These are phyloP conservation scores for Etheostoma nigrum DNA, from an alignment of 2,797 vertebrate species.

Conservation along the genomic window DNA sequence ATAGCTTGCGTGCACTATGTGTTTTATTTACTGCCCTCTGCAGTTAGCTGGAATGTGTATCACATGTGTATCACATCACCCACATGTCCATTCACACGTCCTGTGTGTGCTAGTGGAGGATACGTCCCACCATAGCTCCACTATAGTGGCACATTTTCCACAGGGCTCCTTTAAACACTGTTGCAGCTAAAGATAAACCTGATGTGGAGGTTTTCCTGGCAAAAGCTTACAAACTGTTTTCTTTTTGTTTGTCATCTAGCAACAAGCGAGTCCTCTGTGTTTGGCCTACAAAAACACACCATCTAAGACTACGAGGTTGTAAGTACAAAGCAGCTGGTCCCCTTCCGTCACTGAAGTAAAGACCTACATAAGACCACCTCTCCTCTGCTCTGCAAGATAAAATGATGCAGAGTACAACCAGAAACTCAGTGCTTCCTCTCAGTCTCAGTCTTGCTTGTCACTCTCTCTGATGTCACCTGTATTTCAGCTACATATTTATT, in stretches of 20 bases:
- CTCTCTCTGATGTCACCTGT: conserved; percentile 34
- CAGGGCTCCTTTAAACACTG: not conserved
- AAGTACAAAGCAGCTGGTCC: conserved; percentile 25
- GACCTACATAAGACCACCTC: conserved; percentile 12
- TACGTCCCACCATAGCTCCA: not conserved
- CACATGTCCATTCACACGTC: not conserved
- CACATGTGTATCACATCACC: too few species aligned
- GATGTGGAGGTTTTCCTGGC: not conserved
- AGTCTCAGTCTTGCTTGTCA: conserved; percentile 16
- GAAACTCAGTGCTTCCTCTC: conserved; percentile 3
- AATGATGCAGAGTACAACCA: conserved; percentile 26
- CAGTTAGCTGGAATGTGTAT: too few species aligned
- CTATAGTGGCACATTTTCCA: too few species aligned
- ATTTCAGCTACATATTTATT: conserved; percentile 53
- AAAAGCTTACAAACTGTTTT: not conserved
- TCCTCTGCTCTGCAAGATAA: conserved; percentile 5
- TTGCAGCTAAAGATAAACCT: not conserved
- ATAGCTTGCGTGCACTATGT: too few species aligned
- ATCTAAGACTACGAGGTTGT: not conserved
- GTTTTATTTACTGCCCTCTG: too few species aligned
- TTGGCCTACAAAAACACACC: not conserved
- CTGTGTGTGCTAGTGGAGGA: too few species aligned
- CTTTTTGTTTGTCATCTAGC: not conserved
- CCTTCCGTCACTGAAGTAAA: conserved; percentile 19
- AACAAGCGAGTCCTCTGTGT: conserved; percentile 12